phyloP scores from a whole-genome alignment of 1,140 invertebrate genomes.

The Drosophila parabipectinata region DNA sequence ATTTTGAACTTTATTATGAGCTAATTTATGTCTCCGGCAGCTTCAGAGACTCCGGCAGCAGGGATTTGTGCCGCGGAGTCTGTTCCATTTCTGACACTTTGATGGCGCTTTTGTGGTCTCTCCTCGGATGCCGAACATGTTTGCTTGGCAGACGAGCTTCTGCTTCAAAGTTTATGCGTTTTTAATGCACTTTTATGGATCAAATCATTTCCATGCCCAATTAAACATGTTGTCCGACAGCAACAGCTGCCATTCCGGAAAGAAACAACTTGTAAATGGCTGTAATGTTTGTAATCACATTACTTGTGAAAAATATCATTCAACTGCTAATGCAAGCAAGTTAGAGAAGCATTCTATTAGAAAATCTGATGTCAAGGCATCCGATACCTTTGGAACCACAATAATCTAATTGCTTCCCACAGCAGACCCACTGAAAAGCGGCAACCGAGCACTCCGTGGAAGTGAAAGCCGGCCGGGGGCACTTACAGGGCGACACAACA shows the following conservation, averaged over 20 bases:
- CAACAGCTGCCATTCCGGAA: slow-evolving; percentile 32
- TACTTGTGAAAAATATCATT: slow-evolving; percentile 7
- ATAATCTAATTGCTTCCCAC: not conserved
- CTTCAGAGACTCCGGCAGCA: slow-evolving; percentile 12
- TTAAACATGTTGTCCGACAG: slow-evolving; percentile 31
- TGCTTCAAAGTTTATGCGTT: slow-evolving; percentile 32
- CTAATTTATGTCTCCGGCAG: slow-evolving; percentile 65
- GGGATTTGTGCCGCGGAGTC: slow-evolving; percentile 8
- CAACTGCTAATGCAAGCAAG: not conserved
- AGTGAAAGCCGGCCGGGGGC: slow-evolving; percentile 3
- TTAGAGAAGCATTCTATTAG: slow-evolving; percentile 1
- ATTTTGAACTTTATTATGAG: slow-evolving; percentile 67
- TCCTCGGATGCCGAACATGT: slow-evolving; percentile 15
- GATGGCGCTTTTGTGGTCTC: slow-evolving; percentile 41
- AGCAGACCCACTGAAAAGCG: slow-evolving; percentile 14
- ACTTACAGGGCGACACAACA: slow-evolving; percentile 29
- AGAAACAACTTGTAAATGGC: not conserved
- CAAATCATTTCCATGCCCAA: slow-evolving; percentile 42
- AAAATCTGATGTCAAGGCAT: not conserved
- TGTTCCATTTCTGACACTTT: slow-evolving; percentile 56
- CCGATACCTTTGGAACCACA: not conserved
- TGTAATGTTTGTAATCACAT: not conserved
- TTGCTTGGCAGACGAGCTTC: slow-evolving; percentile 20
- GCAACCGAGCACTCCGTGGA: slow-evolving; percentile 23
- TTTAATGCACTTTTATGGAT: slow-evolving; percentile 50